phyloP scores from a whole-genome alignment of 2,113 vertebrate species.

The Sclerurus mexicanus region DNA sequence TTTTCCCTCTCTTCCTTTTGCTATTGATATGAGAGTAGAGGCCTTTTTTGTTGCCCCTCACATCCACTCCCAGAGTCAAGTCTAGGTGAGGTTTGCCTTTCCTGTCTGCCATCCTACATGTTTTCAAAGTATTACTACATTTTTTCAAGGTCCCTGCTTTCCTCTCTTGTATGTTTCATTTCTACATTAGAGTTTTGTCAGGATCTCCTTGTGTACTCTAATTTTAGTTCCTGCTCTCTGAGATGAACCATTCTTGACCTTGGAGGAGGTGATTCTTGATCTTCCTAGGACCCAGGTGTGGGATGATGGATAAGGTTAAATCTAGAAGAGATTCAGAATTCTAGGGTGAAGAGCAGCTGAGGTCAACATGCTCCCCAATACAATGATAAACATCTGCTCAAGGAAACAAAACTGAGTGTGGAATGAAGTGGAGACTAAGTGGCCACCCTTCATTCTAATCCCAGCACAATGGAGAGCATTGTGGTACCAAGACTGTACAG shows the following conservation, averaged over 20 bases:
- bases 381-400: too few species aligned
- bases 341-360: too few species aligned
- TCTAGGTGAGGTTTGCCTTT: not conserved
- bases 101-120: not conserved
- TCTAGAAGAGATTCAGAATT: too few species aligned
- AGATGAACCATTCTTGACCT: not conserved
- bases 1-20: not conserved
- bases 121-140: not conserved
- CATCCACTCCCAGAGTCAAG: not conserved
- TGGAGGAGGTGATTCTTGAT: not conserved
- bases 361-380: too few species aligned
- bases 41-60: not conserved
- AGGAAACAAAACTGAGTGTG: too few species aligned
- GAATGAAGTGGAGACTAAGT: too few species aligned
- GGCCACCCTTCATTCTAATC: too few species aligned
- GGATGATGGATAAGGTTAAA: too few species aligned
- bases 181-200: not conserved
- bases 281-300: not conserved
- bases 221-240: not conserved
- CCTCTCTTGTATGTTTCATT: not conserved
- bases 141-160: not conserved
- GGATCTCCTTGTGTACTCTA: not conserved
- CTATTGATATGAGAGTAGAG: not conserved
- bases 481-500: too few species aligned
- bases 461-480: too few species aligned